Evolutionary conservation across 2,113 vertebrate species (phyloP).

Genomic region (Scophthalmus maximus): DNA sequence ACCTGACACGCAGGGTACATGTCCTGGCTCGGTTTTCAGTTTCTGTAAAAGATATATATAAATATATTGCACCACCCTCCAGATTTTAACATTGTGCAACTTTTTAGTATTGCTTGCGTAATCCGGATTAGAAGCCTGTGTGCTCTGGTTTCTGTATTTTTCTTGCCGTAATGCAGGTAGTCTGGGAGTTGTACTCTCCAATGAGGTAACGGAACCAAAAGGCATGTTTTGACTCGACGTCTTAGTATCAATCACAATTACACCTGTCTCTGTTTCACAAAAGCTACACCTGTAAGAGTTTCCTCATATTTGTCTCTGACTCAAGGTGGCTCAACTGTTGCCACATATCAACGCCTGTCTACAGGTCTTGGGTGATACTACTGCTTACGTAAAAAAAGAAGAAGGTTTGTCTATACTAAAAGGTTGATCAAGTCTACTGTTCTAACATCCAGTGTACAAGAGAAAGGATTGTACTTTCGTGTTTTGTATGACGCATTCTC

Average conservation of each 20-base stretch:
- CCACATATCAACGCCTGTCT: neutral
- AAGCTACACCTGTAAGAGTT: conserved; percentile 37
- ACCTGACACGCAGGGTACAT: conserved; percentile 30
- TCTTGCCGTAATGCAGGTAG: conserved; percentile 10
- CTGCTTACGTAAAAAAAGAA: neutral
- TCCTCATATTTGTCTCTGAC: neutral
- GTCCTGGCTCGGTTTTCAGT: conserved; percentile 22
- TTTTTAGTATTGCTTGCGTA: conserved; percentile 28
- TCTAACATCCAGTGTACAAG: too few species aligned
- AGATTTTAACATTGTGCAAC: conserved; percentile 31
- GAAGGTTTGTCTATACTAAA: neutral
- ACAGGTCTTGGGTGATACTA: neutral
- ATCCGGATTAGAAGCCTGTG: conserved; percentile 17
- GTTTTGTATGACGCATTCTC: too few species aligned
- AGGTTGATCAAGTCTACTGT: neutral
- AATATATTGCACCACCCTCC: neutral
- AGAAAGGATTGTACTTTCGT: too few species aligned
- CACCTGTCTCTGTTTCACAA: conserved; percentile 48
- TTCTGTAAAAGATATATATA: neutral
- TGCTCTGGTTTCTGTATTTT: conserved; percentile 29
- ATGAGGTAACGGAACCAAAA: conserved; percentile 48
- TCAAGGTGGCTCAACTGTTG: neutral
- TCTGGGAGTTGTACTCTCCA: conserved; percentile 21
- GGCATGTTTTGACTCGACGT: conserved; percentile 59
- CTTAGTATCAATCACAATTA: conserved; percentile 39